A percentile compares a stretch with the other conserved stretches of the same genome.
Evolutionary conservation across 2,797 vertebrate species (phyloP).

Genomic region (Falco biarmicus): DNA sequence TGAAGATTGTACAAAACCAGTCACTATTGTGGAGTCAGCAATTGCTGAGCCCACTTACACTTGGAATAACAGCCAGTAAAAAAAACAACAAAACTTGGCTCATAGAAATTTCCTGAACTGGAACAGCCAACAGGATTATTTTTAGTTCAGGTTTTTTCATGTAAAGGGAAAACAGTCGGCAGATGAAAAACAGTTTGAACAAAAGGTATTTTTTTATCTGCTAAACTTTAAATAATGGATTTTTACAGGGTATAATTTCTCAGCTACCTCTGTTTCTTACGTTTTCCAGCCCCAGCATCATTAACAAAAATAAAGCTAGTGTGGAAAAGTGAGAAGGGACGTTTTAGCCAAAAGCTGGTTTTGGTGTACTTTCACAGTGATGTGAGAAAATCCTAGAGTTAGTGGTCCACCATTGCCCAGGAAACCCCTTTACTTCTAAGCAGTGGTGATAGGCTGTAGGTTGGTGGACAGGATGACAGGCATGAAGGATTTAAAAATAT

Average conservation of each 20-base stretch:
- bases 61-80: slow-evolving; percentile 8
- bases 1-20: not conserved
- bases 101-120: slow-evolving; percentile 34
- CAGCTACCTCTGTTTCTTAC: not conserved
- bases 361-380: not conserved
- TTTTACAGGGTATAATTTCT: not conserved
- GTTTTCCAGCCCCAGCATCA: not conserved
- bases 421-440: not conserved
- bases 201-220: not conserved
- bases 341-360: not conserved
- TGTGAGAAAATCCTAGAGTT: not conserved
- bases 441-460: not conserved
- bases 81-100: slow-evolving; percentile 8
- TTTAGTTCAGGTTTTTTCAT: slow-evolving; percentile 35
- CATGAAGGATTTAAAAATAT: not conserved
- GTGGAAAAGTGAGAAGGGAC: not conserved
- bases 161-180: slow-evolving; percentile 9
- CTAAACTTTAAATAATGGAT: not conserved
- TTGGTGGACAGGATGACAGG: not conserved
- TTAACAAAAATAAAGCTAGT: not conserved
- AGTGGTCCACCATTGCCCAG: not conserved
- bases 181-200: not conserved
- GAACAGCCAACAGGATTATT: slow-evolving; percentile 38
- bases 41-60: not conserved
- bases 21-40: slow-evolving; percentile 31